Base-by-base conservation (phyloP, 2,888 invertebrate genomes). In the Paralinhomoeus sp. region DNA sequence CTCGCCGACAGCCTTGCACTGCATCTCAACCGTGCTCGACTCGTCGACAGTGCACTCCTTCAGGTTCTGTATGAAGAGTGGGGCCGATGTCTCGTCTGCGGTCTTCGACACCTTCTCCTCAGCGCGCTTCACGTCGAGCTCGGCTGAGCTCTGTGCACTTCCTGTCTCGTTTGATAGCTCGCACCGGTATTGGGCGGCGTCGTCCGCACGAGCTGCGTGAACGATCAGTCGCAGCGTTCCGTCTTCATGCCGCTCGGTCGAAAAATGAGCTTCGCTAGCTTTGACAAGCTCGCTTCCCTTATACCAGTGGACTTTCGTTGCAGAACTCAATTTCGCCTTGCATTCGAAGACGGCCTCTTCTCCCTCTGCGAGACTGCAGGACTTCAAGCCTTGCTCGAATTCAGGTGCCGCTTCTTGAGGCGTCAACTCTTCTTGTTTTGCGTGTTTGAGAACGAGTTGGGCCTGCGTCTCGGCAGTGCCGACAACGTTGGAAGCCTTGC, bases 171-270 rank as follows among this genome's bases (percentile, higher is more conserved):
- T 91, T 62, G 85, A 84, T 0, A 87, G 87, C 1, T 87, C 84
- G 58, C 89, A 87, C 0, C 87, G 85, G 64, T 91, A 91, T 24
- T 85, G 70, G 0, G 91, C 91, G 3, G 84, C 83, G 63, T 91
- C 89, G 62, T 84, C 84, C 0, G 83, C 84, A 59, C 78, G 78
- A 13, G 85, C 85, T 58, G 87, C 84, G 61, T 84, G 82, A 67
- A 91, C 83, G 18, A 84, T 80, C 45, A 91, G 68, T 7, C 84
- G 83, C 3, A 40, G 43, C 27, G 7, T 27, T 5, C 27, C 27
- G 27, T 27, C 12, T 5, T 5, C 27, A 5, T 9, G 27, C 0
- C 83, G 82, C 62, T 89, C 87, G 58, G 87, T 85, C 55, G 83
- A 80, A 2, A 15, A 15, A 18, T 52, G 85, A 84, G 47, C 47